phyloP scores from a whole-genome alignment of 1,140 invertebrate species.

The Phymorhynchus buccinoides region DNA sequence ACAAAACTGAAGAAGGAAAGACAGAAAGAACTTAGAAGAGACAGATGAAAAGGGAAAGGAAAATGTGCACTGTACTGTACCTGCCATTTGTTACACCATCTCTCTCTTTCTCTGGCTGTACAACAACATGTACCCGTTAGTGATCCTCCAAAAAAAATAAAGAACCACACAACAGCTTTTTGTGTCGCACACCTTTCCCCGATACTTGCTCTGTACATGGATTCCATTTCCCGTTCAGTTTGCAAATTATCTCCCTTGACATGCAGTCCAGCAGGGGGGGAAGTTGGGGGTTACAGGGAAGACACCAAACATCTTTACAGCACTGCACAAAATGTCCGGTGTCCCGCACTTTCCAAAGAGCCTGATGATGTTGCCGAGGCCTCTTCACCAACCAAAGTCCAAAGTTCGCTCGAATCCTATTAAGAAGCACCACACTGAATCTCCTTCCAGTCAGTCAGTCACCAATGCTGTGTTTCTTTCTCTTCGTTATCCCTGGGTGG shows the following conservation, averaged over 20 bases:
- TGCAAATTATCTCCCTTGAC: constrained; percentile 1
- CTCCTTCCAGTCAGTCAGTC: not conserved
- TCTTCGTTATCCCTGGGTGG: not conserved
- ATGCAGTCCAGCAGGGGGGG: not conserved
- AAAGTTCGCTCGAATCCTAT: not conserved
- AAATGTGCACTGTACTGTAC: not conserved
- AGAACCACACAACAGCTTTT: not conserved
- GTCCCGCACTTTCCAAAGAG: too few relatives aligned
- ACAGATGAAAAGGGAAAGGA: too few relatives aligned
- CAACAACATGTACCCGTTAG: not conserved
- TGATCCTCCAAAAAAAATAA: not conserved
- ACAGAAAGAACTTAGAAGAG: not conserved
- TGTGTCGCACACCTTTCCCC: not conserved
- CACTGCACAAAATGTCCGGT: too few relatives aligned
- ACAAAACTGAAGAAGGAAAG: not conserved
- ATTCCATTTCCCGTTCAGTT: not conserved
- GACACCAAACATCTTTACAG: too few relatives aligned
- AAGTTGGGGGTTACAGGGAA: too few relatives aligned
- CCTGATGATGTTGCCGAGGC: too few relatives aligned
- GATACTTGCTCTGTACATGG: not conserved
- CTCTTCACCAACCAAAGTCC: not conserved
- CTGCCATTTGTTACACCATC: not conserved
- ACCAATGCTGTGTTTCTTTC: not conserved
- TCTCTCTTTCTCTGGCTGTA: not conserved
- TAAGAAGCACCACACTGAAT: not conserved